Base-by-base conservation (phyloP, 2,797 vertebrate genomes). In the Coreius guichenoti region DNA sequence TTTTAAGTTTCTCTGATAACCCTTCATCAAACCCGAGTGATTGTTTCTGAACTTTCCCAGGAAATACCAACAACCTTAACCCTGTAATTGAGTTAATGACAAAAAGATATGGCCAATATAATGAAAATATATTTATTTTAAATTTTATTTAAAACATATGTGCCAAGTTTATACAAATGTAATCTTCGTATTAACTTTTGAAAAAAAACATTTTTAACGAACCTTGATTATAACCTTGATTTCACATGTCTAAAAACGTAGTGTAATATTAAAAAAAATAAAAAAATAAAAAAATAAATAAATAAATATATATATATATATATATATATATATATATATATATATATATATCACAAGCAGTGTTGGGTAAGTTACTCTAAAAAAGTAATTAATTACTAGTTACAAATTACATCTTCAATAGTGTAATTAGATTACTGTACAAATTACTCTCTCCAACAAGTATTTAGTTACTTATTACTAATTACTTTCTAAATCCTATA, bases 1-100 rank as follows among this genome's bases (percentile, higher is more conserved):
- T 23, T 68, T 82, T 70, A 68, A 23, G 31, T 29, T 82, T 73
- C 56, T 47, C 56, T 56, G 13, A 36, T 56, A 23, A 39, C 69
- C 23, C 43, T 43, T 67, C 14, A 58, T 21, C 61, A 23, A 63
- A 69, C 69, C 45, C 63, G 80, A 29, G 2, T 8, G 45, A 21
- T 8, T 33, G 74, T 23, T 76, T 56, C 14, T 69, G 31, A 54
- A 31, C 26, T 68, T 51, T 51, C 43, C 63, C 56, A 78, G 36
- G 75, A 29, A 61, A 43, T 9, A 17, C 13, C 74, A 36, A 77
- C 21, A 39, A 58, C 13, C 19, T 16, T 39, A 23, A 56, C 74
- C 23, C 29, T 0, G 3, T 56, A 5, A 36, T 54, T 8, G 29
- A 21, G 49, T 21, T 8, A 54, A 54, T 54, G 21, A 54, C 47